These are phyloP conservation scores for Rhynchotus rufescens DNA, from an alignment of 2,797 vertebrate species.

Conservation along the genomic window DNA sequence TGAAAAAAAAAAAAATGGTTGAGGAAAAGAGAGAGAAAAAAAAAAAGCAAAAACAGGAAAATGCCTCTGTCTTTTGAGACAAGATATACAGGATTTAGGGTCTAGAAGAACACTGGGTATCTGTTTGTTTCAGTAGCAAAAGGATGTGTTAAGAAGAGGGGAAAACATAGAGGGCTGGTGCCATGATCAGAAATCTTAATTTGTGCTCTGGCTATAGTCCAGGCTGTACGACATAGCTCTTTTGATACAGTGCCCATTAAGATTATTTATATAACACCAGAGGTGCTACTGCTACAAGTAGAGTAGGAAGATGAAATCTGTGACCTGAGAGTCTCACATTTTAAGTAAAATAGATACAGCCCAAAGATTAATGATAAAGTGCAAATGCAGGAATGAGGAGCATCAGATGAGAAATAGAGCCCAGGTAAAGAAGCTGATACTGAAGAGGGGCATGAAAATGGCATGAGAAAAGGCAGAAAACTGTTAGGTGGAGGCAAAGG, in stretches of 20 bases:
- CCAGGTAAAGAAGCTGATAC: neutral
- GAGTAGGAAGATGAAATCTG: slow-evolving; percentile 1
- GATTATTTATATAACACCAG: slow-evolving; percentile 18
- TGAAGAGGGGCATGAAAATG: neutral
- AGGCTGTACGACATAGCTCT: slow-evolving; percentile 11
- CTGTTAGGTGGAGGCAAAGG: slow-evolving; percentile 43
- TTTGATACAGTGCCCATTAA: neutral
- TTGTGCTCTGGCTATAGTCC: slow-evolving; percentile 31
- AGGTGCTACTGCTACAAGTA: neutral
- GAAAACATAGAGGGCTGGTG: neutral
- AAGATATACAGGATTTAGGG: neutral
- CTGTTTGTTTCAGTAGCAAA: neutral
- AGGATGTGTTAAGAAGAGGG: neutral
- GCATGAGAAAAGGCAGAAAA: neutral
- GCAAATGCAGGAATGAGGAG: neutral
- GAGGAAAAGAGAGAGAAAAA: slow-evolving; percentile 16
- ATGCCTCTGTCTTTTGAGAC: neutral
- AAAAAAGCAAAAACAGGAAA: neutral
- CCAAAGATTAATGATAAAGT: neutral
- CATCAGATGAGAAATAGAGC: neutral
- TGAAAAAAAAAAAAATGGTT: neutral
- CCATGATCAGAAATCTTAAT: slow-evolving; percentile 20
- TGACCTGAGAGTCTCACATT: neutral
- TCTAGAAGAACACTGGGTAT: neutral
- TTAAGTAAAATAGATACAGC: neutral